Evolutionary conservation across 1,140 invertebrate genomes (phyloP), one percentile per base, ranked within the genome.

Genomic region (Drosophila auraria): DNA sequence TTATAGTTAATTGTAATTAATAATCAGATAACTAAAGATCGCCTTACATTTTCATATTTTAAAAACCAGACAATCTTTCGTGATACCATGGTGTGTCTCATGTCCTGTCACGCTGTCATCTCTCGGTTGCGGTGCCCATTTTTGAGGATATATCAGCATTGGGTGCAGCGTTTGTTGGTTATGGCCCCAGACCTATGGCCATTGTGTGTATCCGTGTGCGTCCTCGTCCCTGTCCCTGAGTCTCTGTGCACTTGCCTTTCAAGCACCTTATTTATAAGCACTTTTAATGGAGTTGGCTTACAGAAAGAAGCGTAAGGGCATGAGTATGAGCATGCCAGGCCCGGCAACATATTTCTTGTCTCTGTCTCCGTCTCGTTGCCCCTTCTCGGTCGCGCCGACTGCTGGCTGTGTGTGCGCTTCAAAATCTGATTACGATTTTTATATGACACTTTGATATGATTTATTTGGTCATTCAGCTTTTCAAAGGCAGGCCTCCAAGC

Each of bases 361-460:
- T 54, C 58, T 61, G 33, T 72, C 57, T 65, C 51, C 30, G 51
- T 36, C 25, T 78, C 44, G 42, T 71, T 75, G 40, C 45, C 50
- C 59, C 51, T 45, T 25, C 63, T 51, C 54, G 25, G 44, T 58
- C 25, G 50, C 30, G 49, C 53, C 50, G 44, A 51, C 54, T 30
- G 38, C 54, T 72, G 62, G 56, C 14, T 68, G 72, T 72, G 74
- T 84, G 70, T 86, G 82, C 72, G 86, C 87, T 87, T 87, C 83
- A 91, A 83, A 91, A 91, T 91, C 87, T 91, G 87, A 91, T 91
- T 91, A 91, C 87, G 87, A 91, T 91, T 91, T 91, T 91, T 91
- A 91, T 91, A 91, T 83, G 87, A 91, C 87, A 91, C 87, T 91
- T 91, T 91, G 87, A 83, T 91, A 83, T 91, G 87, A 91, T 91